phyloP scores from a whole-genome alignment of 2,797 vertebrate species.

The Epinephelus malabaricus region DNA sequence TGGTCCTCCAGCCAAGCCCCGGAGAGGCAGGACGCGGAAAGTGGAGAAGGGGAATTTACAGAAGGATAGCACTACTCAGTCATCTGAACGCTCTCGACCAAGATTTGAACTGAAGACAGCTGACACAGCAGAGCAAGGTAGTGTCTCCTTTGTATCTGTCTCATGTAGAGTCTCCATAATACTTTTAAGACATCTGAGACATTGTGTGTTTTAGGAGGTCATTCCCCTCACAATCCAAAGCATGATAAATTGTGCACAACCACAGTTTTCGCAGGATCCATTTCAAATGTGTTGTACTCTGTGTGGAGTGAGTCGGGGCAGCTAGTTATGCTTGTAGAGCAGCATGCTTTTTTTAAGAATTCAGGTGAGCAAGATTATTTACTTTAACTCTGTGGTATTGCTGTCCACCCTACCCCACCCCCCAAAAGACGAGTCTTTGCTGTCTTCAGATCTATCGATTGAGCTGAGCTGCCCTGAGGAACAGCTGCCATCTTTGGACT shows the following conservation, averaged over 20 bases:
- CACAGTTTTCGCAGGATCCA: background rate
- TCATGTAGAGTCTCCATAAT: background rate
- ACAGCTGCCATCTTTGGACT: constrained; percentile 57
- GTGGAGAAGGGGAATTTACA: background rate
- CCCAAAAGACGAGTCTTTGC: constrained; percentile 73
- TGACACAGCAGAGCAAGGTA: constrained; percentile 69
- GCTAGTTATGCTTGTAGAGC: background rate
- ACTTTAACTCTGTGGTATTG: constrained; percentile 38
- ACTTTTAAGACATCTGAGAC: background rate
- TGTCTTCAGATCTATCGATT: constrained; percentile 82
- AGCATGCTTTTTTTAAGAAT: background rate
- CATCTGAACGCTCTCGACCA: constrained; percentile 41
- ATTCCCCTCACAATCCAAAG: no score
- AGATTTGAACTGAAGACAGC: constrained; percentile 62
- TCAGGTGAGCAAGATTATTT: background rate
- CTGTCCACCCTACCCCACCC: background rate
- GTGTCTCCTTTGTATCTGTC: background rate
- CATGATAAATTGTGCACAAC: no score
- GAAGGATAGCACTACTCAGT: background rate
- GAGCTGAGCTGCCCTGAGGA: constrained; percentile 78
- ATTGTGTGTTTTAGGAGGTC: background rate
- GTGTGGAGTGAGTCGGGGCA: background rate
- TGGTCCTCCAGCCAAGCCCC: constrained; percentile 9
- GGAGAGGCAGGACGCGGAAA: no score
- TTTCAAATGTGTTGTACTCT: background rate